These are phyloP conservation scores for Hassar affinis DNA, from an alignment of 2,113 vertebrate species.

Conservation along the genomic window DNA sequence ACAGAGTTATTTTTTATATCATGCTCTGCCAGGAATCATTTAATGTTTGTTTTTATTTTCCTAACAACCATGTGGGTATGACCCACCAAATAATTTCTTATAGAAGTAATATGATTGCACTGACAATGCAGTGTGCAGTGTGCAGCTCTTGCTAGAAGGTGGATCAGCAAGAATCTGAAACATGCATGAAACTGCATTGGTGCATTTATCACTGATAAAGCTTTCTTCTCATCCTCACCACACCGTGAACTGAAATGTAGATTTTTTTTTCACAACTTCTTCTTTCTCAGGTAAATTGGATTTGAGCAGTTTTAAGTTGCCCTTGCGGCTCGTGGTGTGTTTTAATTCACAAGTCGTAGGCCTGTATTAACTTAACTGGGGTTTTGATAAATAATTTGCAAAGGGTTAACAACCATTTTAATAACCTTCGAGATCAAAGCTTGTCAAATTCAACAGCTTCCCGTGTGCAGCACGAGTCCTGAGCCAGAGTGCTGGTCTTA, in stretches of 20 bases:
- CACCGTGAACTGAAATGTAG: background rate
- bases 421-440: background rate
- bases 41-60: background rate
- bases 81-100: background rate
- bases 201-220: background rate
- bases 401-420: background rate
- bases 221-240: background rate
- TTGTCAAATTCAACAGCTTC: background rate
- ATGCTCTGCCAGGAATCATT: background rate
- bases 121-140: background rate
- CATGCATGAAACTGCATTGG: background rate
- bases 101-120: background rate
- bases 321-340: background rate
- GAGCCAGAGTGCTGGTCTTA: constrained; percentile 3
- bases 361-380: background rate
- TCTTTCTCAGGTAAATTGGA: background rate
- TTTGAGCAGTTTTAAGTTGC: background rate
- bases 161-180: background rate
- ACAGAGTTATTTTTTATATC: too few relatives aligned
- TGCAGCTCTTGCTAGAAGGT: background rate
- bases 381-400: background rate
- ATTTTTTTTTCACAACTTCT: background rate
- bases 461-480: background rate
- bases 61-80: background rate
- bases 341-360: background rate